phyloP scores from a whole-genome alignment of 1,140 invertebrate genomes.

The Drosophila arizonae region DNA sequence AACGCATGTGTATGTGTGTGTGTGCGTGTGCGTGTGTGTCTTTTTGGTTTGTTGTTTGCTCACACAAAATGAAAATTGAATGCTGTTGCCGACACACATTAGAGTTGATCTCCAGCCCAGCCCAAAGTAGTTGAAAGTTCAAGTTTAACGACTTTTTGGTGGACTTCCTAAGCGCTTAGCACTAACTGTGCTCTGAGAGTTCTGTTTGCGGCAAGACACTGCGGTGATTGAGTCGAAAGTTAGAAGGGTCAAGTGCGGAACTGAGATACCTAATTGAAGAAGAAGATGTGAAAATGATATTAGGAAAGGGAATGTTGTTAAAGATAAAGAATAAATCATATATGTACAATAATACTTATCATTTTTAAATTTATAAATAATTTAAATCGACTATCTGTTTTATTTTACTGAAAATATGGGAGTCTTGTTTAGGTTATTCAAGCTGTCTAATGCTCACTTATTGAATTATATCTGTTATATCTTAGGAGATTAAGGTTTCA shows the following conservation, averaged over 20 bases:
- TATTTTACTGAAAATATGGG: too few species aligned
- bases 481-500: too few species aligned
- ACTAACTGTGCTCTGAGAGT: slow-evolving; percentile 2
- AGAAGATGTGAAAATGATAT: not conserved
- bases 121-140: slow-evolving; percentile 47
- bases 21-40: not conserved
- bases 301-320: not conserved
- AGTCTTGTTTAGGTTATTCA: too few species aligned
- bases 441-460: too few species aligned
- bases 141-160: slow-evolving; percentile 74
- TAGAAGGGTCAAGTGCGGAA: slow-evolving; percentile 1
- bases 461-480: too few species aligned
- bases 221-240: slow-evolving; percentile 35
- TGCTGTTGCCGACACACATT: slow-evolving; percentile 55
- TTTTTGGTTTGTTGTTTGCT: slow-evolving; percentile 16
- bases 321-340: not conserved
- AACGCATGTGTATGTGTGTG: slow-evolving; percentile 8
- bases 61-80: slow-evolving; percentile 62
- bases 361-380: too few species aligned
- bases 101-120: slow-evolving; percentile 54
- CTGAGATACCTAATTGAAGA: not conserved
- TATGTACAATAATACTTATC: too few species aligned
- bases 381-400: too few species aligned
- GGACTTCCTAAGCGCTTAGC: slow-evolving; percentile 47
- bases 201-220: slow-evolving; percentile 18